Evolutionary conservation across 2,888 invertebrate species (phyloP), one percentile per base, ranked within the genome.

Genomic region (Lordiphosa andalusiaca): DNA sequence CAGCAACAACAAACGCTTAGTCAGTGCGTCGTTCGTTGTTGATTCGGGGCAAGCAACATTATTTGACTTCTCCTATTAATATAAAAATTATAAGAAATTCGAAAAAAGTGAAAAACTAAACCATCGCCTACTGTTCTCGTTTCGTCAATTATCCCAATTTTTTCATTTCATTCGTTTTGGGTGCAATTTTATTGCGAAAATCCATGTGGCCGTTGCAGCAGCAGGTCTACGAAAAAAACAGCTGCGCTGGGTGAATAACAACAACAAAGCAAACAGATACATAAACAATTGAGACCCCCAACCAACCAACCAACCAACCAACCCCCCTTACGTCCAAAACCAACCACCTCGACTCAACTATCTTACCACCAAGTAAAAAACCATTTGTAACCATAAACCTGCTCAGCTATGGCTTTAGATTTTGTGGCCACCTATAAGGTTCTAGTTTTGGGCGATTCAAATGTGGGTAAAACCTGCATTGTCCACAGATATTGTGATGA

Each of bases 401-500:
- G 58, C 52, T 52, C 38, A 39, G 35, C 40, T 48, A 95, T 95
- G 95, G 95, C 95, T 91, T 91, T 95, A 88, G 95, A 95, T 90
- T 95, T 95, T 90, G 94, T 95, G 85, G 94, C 95, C 73, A 96
- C 95, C 71, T 96, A 95, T 90, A 96, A 96, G 91, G 93, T 96
- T 71, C 91, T 96, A 86, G 95, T 96, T 84, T 91, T 96, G 86
- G 96, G 96, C 57, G 96, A 96, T 91, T 95, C 95, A 52, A 96
- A 96, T 91, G 96, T 96, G 67, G 96, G 96, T 13, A 96, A 96
- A 91, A 96, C 96, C 62, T 96, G 96, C 90, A 95, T 96, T 81
- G 95, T 96, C 83, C 96, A 96, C 89, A 92, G 96, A 90, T 96
- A 95, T 87, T 96, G 96, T 89, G 96, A 96, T 89, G 96, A 96